Conservation (phyloP, 2,888 invertebrate species). For the Hydrotaea diabolus region DNA sequence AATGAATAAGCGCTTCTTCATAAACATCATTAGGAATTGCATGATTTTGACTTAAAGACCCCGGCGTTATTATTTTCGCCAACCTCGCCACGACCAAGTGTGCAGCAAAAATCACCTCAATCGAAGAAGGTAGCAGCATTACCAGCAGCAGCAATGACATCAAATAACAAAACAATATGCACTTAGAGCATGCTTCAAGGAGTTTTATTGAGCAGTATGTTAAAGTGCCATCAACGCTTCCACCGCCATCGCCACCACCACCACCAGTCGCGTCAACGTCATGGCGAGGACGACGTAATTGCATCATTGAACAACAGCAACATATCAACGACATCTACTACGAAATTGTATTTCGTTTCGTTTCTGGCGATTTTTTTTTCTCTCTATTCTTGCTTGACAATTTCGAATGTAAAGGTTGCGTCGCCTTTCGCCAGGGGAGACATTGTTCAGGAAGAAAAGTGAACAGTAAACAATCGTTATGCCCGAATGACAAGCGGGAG, state of each 20-base stretch:
- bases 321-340: constrained; percentile 45
- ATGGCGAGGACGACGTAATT: constrained; percentile 4
- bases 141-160: neutral
- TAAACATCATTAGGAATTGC: constrained; percentile 44
- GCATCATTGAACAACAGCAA: constrained; percentile 40
- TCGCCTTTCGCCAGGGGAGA: neutral
- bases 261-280: neutral
- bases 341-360: neutral
- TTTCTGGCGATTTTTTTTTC: neutral
- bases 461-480: constrained; percentile 55
- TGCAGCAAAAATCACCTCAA: constrained; percentile 39
- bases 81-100: neutral
- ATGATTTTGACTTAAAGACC: constrained; percentile 61
- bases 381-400: neutral
- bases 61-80: constrained; percentile 4
- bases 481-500: constrained; percentile 19
- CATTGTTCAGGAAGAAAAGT: constrained; percentile 24
- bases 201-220: constrained; percentile 64
- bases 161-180: constrained; percentile 57
- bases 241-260: neutral
- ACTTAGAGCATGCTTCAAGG: constrained; percentile 64
- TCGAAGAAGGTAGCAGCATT: constrained; percentile 29
- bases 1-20: neutral
- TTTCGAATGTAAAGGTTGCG: neutral
- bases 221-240: constrained; percentile 41